Base-by-base conservation (phyloP, 2,888 invertebrate species). In the Sthenelais limicola region DNA sequence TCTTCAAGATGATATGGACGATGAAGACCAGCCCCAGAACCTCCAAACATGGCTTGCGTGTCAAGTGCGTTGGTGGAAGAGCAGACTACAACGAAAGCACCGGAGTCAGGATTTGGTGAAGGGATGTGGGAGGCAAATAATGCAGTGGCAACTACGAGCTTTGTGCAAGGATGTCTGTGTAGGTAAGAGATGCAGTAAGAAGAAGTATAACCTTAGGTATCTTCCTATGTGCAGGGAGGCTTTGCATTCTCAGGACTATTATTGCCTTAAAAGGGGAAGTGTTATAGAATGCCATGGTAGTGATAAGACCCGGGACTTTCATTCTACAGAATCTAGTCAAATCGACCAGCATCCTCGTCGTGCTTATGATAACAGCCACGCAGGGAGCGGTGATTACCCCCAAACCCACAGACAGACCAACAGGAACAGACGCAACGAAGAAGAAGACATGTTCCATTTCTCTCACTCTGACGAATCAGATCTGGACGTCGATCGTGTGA, bases 61-160 rank as follows among this genome's bases (percentile, higher is more conserved):
- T 51, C 77, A 77, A 52, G 43, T 68, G 9, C 68, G 73, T n/a
- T 77, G 77, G 77, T 77, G 77, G 77, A 74, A 75, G 51, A 52
- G 70, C 33, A 62, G 76, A 1, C 47, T 77, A 32, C 73, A 77
- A n/a, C 56, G 76, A 12, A 77, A 77, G 35, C 73, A 75, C 30
- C 28, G 73, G 7, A 52, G 51, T 56, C 72, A 77, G 56, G 68
- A 75, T 47, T 38, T 75, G 47, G 33, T 77, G 12, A 72, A 51
- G 32, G 74, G 76, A 24, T 77, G 77, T 47, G 73, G 75, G 1
- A 49, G 56, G 51, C 74, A 75, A 49, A 58, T 77, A 38, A 72
- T 77, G 77, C 68, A 71, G 12, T 77, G 77, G 77, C 77, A 77
- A 51, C 43, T 77, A 24, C 38, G 67, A 3, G 73, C 56, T 26